Percentiles rank a stretch among this genome's conserved stretches.
These are phyloP conservation scores for Pandemis corylana DNA, from an alignment of 2,888 invertebrate genomes.

Conservation along the genomic window DNA sequence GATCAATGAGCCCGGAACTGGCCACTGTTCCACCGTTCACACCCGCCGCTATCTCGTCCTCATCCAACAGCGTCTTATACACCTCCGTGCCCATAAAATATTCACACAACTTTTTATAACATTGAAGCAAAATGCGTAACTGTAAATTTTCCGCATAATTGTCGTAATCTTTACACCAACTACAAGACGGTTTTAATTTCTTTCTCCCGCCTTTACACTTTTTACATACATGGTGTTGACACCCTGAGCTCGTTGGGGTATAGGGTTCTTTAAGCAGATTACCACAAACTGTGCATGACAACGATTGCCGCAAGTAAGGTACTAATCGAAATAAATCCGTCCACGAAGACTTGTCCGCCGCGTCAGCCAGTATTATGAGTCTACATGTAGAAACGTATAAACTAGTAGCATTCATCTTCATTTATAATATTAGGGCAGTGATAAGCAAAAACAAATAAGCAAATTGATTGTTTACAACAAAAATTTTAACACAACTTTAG, in stretches of 20 bases:
- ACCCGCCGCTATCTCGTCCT: conserved; percentile 81
- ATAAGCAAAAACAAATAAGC: conserved; percentile 51
- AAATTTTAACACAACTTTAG: conserved; percentile 45
- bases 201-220: conserved; percentile 93
- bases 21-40: conserved; percentile 81
- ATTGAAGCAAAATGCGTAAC: conserved; percentile 91
- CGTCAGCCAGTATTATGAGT: conserved; percentile 90
- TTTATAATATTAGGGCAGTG: conserved; percentile 52
- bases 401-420: conserved; percentile 91
- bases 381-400: conserved; percentile 93
- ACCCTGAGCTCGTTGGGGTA: conserved; percentile 90
- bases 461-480: conserved; percentile 74
- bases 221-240: conserved; percentile 95
- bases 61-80: conserved; percentile 86
- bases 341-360: conserved; percentile 89
- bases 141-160: conserved; percentile 93
- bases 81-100: conserved; percentile 91
- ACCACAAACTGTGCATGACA: conserved; percentile 96
- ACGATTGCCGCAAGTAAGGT: conserved; percentile 93
- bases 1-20: conserved; percentile 87
- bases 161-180: conserved; percentile 93
- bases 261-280: conserved; percentile 92
- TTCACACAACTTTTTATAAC: conserved; percentile 95
- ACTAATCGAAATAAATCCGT: conserved; percentile 92
- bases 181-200: conserved; percentile 92